Percentiles rank a stretch among this genome's conserved stretches.
Conservation (phyloP, 2,113 vertebrate genomes). For the Gavia stellata region DNA sequence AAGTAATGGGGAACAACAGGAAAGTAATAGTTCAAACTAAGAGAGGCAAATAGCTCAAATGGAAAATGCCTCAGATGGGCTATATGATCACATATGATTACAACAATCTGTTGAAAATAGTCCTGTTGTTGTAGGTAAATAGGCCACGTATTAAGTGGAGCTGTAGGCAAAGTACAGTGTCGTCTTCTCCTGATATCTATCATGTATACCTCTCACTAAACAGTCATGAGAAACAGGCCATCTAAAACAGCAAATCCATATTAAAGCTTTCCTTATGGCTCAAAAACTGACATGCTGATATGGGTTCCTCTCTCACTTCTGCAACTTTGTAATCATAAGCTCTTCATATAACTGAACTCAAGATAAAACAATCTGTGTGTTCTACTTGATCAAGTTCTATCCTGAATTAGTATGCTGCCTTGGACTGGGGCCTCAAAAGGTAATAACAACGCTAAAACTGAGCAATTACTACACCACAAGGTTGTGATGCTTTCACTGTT, state of each 20-base stretch:
- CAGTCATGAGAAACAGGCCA: neutral
- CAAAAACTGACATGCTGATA: neutral
- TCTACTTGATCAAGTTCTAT: neutral
- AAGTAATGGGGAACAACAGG: neutral
- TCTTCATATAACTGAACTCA: neutral
- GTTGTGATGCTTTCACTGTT: neutral
- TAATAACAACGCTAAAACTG: neutral
- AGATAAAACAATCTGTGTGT: neutral
- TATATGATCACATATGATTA: neutral
- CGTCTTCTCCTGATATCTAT: neutral
- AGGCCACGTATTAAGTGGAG: neutral
- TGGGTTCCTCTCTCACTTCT: neutral
- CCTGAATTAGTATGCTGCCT: fast-evolving
- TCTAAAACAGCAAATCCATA: neutral
- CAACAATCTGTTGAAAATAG: neutral
- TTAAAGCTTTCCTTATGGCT: neutral
- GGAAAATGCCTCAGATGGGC: neutral
- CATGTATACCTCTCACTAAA: neutral
- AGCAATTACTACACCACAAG: neutral
- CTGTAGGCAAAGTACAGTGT: neutral
- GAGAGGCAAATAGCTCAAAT: neutral
- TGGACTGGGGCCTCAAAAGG: neutral
- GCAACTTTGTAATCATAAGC: neutral
- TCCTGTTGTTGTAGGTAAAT: neutral
- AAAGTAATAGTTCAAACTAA: neutral